These are phyloP conservation scores for Microtus ochrogaster DNA, from an alignment of 2,113 vertebrate genomes.

Conservation along the genomic window DNA sequence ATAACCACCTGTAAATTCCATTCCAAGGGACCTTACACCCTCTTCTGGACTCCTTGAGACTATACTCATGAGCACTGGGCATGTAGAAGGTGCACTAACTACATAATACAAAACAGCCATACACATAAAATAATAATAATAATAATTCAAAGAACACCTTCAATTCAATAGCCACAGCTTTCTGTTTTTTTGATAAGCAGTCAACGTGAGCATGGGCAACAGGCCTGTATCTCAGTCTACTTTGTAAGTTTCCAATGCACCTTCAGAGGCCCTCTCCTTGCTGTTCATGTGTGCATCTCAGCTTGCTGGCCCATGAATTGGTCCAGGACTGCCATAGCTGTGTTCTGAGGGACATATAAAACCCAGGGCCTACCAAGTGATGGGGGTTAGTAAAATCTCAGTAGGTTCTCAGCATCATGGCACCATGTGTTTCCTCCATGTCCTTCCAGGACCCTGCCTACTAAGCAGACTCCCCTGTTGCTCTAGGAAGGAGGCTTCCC, in stretches of 20 bases:
- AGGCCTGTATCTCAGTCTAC: background rate
- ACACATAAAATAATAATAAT: background rate
- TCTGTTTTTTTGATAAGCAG: background rate
- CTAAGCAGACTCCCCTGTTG: background rate
- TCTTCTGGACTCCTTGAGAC: background rate
- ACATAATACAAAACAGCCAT: background rate
- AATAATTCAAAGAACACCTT: background rate
- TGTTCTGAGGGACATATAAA: background rate
- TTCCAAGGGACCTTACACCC: background rate
- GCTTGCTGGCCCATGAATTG: background rate
- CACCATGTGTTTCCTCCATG: background rate
- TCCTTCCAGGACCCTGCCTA: background rate
- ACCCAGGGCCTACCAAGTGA: background rate
- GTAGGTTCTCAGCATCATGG: background rate
- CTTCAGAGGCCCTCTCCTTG: background rate
- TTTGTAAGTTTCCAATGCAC: background rate
- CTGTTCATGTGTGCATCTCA: background rate
- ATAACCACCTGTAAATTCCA: background rate
- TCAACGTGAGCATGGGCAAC: background rate
- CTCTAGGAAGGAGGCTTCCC: background rate
- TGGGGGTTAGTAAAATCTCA: background rate
- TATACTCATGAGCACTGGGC: background rate
- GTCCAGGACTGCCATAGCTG: too few species aligned
- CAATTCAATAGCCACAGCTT: background rate
- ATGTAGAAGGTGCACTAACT: background rate